Conservation (phyloP, 2,888 invertebrate genomes). For the Chymomyza caudatula region DNA sequence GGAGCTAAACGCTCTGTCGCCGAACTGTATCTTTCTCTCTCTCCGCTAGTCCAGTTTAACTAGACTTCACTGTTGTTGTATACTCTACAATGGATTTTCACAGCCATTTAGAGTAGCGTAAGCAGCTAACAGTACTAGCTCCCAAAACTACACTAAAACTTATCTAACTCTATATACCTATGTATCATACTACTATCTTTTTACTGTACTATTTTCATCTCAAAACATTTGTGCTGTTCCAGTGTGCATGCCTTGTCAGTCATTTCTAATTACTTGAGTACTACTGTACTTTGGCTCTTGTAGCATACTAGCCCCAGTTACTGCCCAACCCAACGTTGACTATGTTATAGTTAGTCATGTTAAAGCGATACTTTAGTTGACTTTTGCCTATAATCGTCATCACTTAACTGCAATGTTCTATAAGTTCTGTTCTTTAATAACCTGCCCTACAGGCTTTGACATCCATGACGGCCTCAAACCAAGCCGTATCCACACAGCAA, state of each 20-base stretch:
- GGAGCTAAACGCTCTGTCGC: neutral
- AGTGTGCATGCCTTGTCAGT: slow-evolving; percentile 44
- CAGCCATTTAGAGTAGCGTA: neutral
- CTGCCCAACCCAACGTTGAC: neutral
- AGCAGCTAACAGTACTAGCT: neutral
- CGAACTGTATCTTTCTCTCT: too few species aligned
- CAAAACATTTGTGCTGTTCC: neutral
- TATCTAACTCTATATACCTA: neutral
- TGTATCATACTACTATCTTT: neutral
- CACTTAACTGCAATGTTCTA: neutral
- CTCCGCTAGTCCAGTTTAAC: neutral
- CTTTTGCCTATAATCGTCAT: neutral
- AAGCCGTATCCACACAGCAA: slow-evolving; percentile 80
- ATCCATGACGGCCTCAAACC: slow-evolving; percentile 82
- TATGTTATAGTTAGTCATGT: slow-evolving; percentile 45
- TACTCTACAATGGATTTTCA: neutral
- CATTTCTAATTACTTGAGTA: neutral
- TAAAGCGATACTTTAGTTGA: slow-evolving; percentile 33
- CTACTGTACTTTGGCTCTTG: neutral
- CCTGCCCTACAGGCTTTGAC: slow-evolving; percentile 73
- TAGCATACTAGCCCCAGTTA: neutral
- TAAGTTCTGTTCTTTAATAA: neutral
- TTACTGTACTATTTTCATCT: neutral
- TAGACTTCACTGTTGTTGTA: neutral
- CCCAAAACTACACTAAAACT: neutral